Evolutionary conservation across 2,113 vertebrate species (phyloP), one percentile per base, ranked within the genome.

Genomic region (Caranx melampygus): DNA sequence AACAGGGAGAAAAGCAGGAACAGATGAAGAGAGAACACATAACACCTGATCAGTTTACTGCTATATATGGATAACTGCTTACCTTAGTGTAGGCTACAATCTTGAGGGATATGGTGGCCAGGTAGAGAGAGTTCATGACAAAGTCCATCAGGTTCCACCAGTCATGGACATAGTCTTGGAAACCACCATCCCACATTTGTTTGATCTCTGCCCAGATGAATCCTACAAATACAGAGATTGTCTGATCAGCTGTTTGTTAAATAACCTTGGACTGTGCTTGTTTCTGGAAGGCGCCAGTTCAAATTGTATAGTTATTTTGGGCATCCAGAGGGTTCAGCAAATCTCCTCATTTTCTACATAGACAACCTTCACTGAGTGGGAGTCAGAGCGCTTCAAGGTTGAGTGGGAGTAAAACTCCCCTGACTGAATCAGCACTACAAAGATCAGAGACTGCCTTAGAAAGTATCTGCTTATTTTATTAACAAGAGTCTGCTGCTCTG

Each of bases 141-240:
- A 99, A 99, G 94, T 99, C 98, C 98, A 99, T 99, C 82, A 99
- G 94, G 91, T 99, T 99, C 98, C 98, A 99, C 98, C 98, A 99
- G 87, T 99, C 98, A 0, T 99, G 98, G n/a, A 99, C 93, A 0
- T 99, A 99, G 83, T 99, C 97, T 60, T 96, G 98, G 92, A 99
- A 97, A 87, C 98, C 98, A 57, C 98, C 98, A 70, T 99, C 97
- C 98, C 98, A 99, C 98, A 99, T 99, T 77, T 99, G 97, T 81
- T 99, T 99, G 94, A 99, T 99, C 91, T 99, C 98, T 59, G 98
- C 97, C 98, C 98, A 99, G 85, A 99, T 97, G 91, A 99, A 99
- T 86, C 98, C 98, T 99, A 86, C 16, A 91, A 79, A 80, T 2
- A 73, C 5, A 79, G 15, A 59, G 10, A 31, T 4, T 21, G 4